phyloP scores from a whole-genome alignment of 1,140 invertebrate species.

The Wasmannia auropunctata region DNA sequence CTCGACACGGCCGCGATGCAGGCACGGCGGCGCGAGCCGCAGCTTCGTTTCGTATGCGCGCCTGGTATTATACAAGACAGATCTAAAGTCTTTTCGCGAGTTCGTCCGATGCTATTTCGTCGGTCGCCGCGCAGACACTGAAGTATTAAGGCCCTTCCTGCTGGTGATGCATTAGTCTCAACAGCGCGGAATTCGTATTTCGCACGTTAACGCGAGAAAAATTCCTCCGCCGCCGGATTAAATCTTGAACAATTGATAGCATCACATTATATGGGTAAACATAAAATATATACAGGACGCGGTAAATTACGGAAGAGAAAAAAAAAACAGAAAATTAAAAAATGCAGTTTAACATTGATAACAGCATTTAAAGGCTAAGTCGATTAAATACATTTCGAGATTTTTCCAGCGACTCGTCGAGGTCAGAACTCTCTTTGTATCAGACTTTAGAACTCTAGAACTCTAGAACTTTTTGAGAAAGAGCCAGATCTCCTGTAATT shows the following conservation, averaged over 20 bases:
- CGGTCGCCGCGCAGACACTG: background rate
- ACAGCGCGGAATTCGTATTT: background rate
- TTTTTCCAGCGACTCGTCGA: background rate
- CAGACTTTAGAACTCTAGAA: too few relatives aligned
- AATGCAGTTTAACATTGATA: background rate
- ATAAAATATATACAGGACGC: background rate
- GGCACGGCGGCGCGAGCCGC: background rate
- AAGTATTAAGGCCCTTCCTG: conserved; percentile 3
- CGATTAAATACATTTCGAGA: background rate
- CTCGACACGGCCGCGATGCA: conserved; percentile 16
- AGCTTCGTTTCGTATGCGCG: conserved; percentile 10
- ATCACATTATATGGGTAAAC: background rate
- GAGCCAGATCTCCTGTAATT: too few relatives aligned
- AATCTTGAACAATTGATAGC: background rate
- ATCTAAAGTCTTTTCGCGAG: conserved; percentile 27
- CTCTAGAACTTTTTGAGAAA: too few relatives aligned
- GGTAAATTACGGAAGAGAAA: background rate
- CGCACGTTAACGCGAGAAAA: background rate
- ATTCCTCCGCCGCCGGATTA: background rate
- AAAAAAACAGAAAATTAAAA: background rate
- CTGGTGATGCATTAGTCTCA: conserved; percentile 9
- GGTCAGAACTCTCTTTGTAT: too few relatives aligned
- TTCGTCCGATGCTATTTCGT: conserved; percentile 29
- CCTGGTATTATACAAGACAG: conserved; percentile 24
- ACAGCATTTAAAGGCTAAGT: background rate